Conservation (phyloP, 2,113 vertebrate species). For the Caracal caracal region DNA sequence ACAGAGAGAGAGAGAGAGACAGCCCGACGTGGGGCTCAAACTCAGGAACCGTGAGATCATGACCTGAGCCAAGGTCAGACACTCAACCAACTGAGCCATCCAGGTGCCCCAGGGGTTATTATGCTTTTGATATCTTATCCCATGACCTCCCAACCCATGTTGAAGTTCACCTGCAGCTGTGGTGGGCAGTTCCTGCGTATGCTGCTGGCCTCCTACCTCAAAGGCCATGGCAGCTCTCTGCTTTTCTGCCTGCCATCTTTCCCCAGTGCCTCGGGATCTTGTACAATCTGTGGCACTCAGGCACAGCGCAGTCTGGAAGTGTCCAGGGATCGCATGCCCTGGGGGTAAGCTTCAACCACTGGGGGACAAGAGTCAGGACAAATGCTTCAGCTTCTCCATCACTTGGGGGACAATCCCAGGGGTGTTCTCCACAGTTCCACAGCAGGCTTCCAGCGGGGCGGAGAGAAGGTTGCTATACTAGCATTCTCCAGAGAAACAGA, state of each 20-base stretch:
- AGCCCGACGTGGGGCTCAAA: too few species aligned
- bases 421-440: not conserved
- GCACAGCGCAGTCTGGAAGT: not conserved
- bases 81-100: too few species aligned
- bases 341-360: not conserved
- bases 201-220: not conserved
- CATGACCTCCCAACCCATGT: not conserved
- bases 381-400: not conserved
- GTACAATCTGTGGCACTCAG: not conserved
- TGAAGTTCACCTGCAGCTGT: not conserved
- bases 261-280: not conserved
- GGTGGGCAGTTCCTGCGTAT: not conserved
- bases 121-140: not conserved
- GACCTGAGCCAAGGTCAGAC: too few species aligned
- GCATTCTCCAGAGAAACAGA: not conserved
- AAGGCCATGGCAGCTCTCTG: not conserved
- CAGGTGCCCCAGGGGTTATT: not conserved
- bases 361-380: not conserved
- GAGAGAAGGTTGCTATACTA: not conserved
- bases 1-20: too few species aligned
- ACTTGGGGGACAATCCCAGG: not conserved
- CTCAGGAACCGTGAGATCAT: too few species aligned
- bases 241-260: not conserved
- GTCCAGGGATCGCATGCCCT: not conserved
- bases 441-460: not conserved